Percentiles rank a stretch among this genome's conserved stretches.
phyloP scores from a whole-genome alignment of 2,888 invertebrate genomes.

The Hemistola chrysoprasaria region DNA sequence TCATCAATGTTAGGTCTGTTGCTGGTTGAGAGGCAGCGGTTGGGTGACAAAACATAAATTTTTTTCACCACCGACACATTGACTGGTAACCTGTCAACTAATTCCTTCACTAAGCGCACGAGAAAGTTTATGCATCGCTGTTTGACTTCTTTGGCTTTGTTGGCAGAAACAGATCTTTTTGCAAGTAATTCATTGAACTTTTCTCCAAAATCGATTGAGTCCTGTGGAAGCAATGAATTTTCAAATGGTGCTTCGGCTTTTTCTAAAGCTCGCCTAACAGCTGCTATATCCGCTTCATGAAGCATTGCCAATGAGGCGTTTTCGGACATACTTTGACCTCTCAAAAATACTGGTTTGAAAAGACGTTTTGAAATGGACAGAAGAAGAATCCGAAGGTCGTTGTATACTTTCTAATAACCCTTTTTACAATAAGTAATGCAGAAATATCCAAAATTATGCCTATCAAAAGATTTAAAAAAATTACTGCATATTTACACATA shows the following conservation, averaged over 20 bases:
- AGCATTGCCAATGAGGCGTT: conserved; percentile 16
- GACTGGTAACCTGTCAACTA: conserved; percentile 20
- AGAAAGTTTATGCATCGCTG: conserved; percentile 23
- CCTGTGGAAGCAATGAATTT: conserved; percentile 26
- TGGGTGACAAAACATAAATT: conserved; percentile 17
- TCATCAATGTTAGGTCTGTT: conserved; percentile 20
- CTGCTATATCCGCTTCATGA: conserved; percentile 20
- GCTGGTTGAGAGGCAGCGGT: conserved; percentile 18
- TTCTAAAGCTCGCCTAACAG: conserved; percentile 26
- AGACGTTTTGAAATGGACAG: conserved; percentile 10
- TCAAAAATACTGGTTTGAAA: conserved; percentile 24
- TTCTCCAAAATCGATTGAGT: conserved; percentile 24
- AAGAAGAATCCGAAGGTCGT: conserved; percentile 12
- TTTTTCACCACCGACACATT: conserved; percentile 25
- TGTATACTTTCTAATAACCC: conserved; percentile 26
- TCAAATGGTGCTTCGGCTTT: conserved; percentile 21
- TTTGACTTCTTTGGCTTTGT: conserved; percentile 27
- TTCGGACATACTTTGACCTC: conserved; percentile 21
- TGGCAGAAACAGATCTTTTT: conserved; percentile 21
- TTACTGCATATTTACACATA: conserved; percentile 31
- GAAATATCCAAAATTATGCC: conserved; percentile 27
- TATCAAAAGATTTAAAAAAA: conserved; percentile 31
- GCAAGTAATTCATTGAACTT: conserved; percentile 23
- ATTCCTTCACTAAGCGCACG: conserved; percentile 26
- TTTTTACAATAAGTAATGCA: conserved; percentile 31